These are phyloP conservation scores for Volucella bombylans DNA, from an alignment of 2,888 invertebrate genomes.

Conservation along the genomic window DNA sequence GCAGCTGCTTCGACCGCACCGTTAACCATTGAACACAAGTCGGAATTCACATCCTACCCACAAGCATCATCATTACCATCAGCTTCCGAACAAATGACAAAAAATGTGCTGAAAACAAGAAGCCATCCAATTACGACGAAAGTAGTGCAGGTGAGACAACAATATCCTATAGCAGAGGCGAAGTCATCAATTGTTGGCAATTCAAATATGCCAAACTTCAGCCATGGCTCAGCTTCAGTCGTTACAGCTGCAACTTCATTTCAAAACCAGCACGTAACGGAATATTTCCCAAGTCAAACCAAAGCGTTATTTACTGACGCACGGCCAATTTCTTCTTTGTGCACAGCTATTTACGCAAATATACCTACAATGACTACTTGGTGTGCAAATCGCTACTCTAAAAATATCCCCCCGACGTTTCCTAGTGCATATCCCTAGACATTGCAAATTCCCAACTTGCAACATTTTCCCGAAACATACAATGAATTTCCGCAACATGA, in stretches of 20 bases:
- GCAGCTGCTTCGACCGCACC: neutral
- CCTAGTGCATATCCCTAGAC: neutral
- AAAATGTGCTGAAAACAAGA: neutral
- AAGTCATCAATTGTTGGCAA: neutral
- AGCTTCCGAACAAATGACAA: neutral
- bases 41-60: neutral
- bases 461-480: slow-evolving; percentile 1
- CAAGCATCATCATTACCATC: slow-evolving; percentile 18
- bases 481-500: slow-evolving; percentile 3
- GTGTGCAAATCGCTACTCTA: neutral
- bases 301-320: slow-evolving; percentile 13
- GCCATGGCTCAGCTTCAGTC: too few relatives aligned
- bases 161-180: too few relatives aligned
- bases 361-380: slow-evolving; percentile 16
- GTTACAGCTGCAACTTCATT: too few relatives aligned
- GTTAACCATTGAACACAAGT: slow-evolving; percentile 3
- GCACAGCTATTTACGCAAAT: neutral
- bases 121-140: neutral
- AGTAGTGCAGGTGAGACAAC: neutral
- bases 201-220: neutral
- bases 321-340: neutral
- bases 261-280: too few relatives aligned
- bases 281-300: neutral
- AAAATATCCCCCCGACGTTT: neutral
- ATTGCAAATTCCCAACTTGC: neutral